Conservation (phyloP, 2,797 vertebrate genomes). For the Molossus alvarezi region DNA sequence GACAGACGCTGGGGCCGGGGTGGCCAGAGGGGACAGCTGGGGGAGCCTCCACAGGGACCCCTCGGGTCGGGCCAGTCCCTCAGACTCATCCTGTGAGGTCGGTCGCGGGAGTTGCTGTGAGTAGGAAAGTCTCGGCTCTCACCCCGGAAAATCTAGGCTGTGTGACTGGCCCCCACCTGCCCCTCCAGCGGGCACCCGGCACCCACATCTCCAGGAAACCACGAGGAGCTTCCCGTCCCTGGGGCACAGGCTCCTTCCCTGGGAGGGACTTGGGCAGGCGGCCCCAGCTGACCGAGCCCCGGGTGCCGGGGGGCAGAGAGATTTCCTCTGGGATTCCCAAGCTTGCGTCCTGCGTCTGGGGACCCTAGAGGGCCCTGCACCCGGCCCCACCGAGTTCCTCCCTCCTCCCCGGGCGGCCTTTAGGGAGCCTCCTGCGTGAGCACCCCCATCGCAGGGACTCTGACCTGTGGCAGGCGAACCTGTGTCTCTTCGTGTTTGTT, state of each 20-base stretch:
- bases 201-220: background rate
- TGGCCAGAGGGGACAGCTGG: background rate
- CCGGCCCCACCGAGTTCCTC: background rate
- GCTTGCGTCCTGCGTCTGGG: background rate
- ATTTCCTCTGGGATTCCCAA: background rate
- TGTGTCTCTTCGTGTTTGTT: background rate
- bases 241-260: background rate
- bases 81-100: background rate
- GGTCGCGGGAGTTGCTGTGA: background rate
- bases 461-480: background rate
- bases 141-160: background rate
- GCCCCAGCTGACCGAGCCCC: no score
- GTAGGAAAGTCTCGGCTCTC: background rate
- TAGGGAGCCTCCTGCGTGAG: background rate
- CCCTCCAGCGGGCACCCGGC: background rate
- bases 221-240: background rate
- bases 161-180: rapidly evolving
- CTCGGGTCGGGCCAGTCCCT: background rate
- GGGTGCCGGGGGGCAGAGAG: background rate
- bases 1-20: background rate
- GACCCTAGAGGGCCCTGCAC: no score
- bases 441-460: background rate
- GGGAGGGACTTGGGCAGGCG: background rate
- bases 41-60: background rate
- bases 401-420: background rate